Base-by-base conservation (phyloP, 2,888 invertebrate genomes). In the Melinaea menophilus region DNA sequence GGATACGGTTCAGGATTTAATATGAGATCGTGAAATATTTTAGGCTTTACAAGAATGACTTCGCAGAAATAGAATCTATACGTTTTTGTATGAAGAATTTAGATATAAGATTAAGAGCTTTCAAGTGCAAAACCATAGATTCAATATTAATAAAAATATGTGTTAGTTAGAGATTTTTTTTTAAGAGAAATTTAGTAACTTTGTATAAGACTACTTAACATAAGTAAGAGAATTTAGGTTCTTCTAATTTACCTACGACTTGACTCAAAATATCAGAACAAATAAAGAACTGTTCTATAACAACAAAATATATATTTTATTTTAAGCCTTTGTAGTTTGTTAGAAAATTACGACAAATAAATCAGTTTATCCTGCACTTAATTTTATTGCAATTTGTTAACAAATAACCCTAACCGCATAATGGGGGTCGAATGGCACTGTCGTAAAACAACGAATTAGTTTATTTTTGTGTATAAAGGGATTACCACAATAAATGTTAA, bases 1-100 rank as follows among this genome's bases (percentile, higher is more conserved):
- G 57, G 45, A 55, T 58, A 22, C 12, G 45, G n/a, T 61, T 60
- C n/a, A 55, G 51, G 37, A 62, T 58, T 59, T 66, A 59, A 66
- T 51, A 61, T 59, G 61, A 66, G 47, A 58, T 34, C 35, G n/a
- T 48, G 46, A 47, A 60, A 59, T 62, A 47, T 56, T n/a, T 45
- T 55, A 63, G 55, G 45, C 65, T 51, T 51, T 56, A 63, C 48
- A 65, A 58, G 58, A 60, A 55, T 58, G 64, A 58, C 46, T 56
- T 51, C 56, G 56, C 54, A 58, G 35, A 31, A 51, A 34, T 34
- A 37, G 55, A 60, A 45, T 35, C 41, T 58, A 63, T 61, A 48
- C 22, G 48, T 13, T 48, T 48, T 13, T 48, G 48, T 48, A n/a
- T 31, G 11, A 51, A 31, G 31, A 51, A 31, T 51, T 51, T 51